phyloP scores from a whole-genome alignment of 2,113 vertebrate genomes.

The Vireo altiloquus region DNA sequence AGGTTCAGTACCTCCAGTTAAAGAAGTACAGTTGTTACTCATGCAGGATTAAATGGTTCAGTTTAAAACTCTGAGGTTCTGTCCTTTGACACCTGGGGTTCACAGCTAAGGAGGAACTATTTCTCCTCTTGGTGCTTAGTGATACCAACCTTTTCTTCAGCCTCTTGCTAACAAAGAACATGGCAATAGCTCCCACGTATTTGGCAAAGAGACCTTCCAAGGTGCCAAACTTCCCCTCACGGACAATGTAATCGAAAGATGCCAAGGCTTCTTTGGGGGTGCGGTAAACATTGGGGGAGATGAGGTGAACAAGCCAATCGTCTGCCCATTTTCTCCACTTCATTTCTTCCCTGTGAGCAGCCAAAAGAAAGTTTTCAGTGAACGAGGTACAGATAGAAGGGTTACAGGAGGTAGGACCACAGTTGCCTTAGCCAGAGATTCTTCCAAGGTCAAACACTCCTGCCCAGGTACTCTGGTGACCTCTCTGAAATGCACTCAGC shows the following conservation, averaged over 20 bases:
- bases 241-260: conserved; percentile 97
- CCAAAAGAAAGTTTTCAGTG: not conserved
- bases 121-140: not conserved
- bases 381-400: not conserved
- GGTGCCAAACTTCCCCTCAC: conserved; percentile 88
- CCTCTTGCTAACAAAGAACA: conserved; percentile 91
- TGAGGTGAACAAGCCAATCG: conserved; percentile 94
- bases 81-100: not conserved
- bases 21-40: not conserved
- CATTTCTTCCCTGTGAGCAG: conserved; percentile 86
- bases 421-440: not conserved
- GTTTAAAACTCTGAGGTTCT: not conserved
- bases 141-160: conserved; percentile 85
- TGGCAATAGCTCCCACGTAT: conserved; percentile 89
- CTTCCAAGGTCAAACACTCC: not conserved
- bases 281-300: conserved; percentile 96
- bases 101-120: not conserved
- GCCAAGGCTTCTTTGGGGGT: conserved; percentile 86
- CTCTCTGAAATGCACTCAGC: not conserved
- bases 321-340: conserved; percentile 96
- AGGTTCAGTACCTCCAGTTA: not conserved
- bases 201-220: conserved; percentile 91
- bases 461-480: not conserved
- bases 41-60: not conserved
- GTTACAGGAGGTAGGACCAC: not conserved